Conservation (phyloP, 1,140 invertebrate species). For the Vanessa atalanta region DNA sequence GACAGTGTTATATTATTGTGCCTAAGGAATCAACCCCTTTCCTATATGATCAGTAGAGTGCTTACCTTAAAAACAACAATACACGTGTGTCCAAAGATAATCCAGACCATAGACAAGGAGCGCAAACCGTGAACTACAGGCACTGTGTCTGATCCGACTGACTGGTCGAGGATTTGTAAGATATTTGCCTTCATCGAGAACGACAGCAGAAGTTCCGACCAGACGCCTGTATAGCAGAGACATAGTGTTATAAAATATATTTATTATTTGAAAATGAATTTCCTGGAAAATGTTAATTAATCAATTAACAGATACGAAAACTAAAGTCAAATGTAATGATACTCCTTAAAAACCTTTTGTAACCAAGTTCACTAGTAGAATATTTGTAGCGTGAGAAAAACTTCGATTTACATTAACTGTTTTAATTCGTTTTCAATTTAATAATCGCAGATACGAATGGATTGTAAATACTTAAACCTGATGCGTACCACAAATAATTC, state of each 20-base stretch:
- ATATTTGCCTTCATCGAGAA: slow-evolving; percentile 89
- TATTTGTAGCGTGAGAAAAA: too few species aligned
- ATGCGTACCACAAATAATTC: too few species aligned
- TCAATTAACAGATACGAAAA: background rate
- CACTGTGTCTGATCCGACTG: slow-evolving; percentile 90
- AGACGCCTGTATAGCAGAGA: slow-evolving; percentile 74
- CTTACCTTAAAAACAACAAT: slow-evolving; percentile 88
- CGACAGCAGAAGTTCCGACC: slow-evolving; percentile 87
- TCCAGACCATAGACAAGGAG: slow-evolving; percentile 95
- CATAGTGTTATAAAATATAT: background rate
- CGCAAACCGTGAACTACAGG: slow-evolving; percentile 91
- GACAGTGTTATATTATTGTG: too few species aligned
- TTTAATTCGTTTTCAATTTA: too few species aligned
- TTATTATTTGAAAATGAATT: background rate
- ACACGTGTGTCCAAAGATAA: slow-evolving; percentile 94
- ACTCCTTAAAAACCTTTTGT: too few species aligned
- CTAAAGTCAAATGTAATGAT: background rate
- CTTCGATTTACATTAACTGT: too few species aligned
- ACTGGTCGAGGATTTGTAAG: slow-evolving; percentile 88
- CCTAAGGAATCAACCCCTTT: too few species aligned
- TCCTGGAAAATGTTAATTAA: background rate
- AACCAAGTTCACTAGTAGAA: too few species aligned
- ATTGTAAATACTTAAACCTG: too few species aligned
- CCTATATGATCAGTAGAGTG: too few species aligned
- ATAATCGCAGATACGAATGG: background rate